A percentile compares a stretch with the other conserved stretches of the same genome.
These are phyloP conservation scores for Ochropleura leucogaster DNA, from an alignment of 2,888 invertebrate species.

Conservation along the genomic window DNA sequence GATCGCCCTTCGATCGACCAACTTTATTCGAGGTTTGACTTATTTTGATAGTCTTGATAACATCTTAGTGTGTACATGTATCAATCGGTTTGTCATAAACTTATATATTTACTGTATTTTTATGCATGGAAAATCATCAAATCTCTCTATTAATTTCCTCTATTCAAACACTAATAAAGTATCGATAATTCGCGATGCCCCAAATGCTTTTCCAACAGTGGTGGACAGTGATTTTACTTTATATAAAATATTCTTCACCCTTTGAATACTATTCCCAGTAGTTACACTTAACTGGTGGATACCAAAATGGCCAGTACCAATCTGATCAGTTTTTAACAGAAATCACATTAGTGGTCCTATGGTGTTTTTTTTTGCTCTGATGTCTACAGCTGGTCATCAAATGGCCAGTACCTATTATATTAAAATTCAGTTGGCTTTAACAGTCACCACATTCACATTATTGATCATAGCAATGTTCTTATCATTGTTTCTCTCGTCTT, in stretches of 20 bases:
- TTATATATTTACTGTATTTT: no score
- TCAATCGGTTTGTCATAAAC: background rate
- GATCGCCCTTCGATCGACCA: no score
- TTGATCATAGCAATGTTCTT: background rate
- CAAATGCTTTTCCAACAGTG: background rate
- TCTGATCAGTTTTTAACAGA: no score
- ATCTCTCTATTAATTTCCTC: background rate
- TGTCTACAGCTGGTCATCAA: background rate
- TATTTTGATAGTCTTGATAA: background rate
- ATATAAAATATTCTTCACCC: background rate
- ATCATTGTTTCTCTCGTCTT: slow-evolving; percentile 4
- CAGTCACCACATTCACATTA: background rate
- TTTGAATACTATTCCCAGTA: background rate
- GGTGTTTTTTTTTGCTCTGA: background rate
- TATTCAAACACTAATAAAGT: background rate
- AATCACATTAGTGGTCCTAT: no score
- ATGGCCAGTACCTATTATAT: background rate
- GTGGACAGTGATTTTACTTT: background rate
- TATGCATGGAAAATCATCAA: no score
- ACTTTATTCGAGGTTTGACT: background rate
- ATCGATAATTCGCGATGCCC: background rate
- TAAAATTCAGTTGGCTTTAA: no score
- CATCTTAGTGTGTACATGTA: background rate
- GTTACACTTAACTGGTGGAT: background rate
- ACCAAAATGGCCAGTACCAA: no score